These are phyloP conservation scores for Acropora tenuis DNA, from an alignment of 64 coral and sea anemone genomes.

Conservation along the genomic window DNA sequence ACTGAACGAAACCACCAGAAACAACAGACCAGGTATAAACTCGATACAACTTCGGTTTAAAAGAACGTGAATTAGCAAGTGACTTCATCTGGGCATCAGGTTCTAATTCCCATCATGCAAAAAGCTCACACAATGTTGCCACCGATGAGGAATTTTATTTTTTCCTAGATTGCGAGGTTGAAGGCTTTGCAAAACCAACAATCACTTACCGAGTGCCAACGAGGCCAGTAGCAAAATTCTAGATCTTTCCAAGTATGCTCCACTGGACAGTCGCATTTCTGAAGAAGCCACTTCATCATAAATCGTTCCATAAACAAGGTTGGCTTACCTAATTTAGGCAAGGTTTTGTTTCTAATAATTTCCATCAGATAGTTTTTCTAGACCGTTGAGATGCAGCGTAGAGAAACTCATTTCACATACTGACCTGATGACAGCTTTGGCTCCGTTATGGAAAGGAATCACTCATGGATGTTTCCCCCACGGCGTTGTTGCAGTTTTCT, in stretches of 20 bases:
- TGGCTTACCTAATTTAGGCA: constrained; percentile 6
- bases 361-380: constrained; percentile 36
- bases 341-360: constrained; percentile 28
- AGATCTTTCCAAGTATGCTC: constrained; percentile 24
- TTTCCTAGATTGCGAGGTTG: background rate
- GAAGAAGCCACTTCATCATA: constrained; percentile 47
- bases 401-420: constrained; percentile 4
- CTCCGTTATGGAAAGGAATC: constrained; percentile 28
- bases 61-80: too few relatives aligned
- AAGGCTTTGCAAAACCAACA: too few relatives aligned
- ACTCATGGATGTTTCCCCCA: background rate
- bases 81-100: too few relatives aligned
- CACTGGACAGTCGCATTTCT: constrained; percentile 35
- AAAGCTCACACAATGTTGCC: too few relatives aligned
- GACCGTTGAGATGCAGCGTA: constrained; percentile 13
- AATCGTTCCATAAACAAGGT: constrained; percentile 10
- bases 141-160: too few relatives aligned
- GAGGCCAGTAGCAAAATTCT: constrained; percentile 34
- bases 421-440: background rate
- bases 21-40: too few relatives aligned
- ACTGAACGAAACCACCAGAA: too few relatives aligned
- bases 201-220: constrained; percentile 27
- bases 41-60: too few relatives aligned
- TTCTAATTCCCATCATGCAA: too few relatives aligned
- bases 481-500: background rate